These are phyloP conservation scores for Apodemia mormo DNA, from an alignment of 2,888 invertebrate genomes.

Conservation along the genomic window DNA sequence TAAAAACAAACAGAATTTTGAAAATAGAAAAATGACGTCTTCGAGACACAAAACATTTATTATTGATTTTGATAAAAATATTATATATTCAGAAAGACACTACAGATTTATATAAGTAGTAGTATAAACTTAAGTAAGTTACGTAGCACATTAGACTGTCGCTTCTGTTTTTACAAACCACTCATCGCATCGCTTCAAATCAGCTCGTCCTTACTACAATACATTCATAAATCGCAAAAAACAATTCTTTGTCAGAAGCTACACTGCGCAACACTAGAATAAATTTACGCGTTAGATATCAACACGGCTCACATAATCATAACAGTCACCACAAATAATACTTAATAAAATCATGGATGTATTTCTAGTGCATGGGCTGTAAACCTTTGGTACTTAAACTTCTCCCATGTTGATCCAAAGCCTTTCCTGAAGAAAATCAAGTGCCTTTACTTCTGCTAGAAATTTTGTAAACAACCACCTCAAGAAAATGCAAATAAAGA, in stretches of 20 bases:
- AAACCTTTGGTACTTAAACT: neutral
- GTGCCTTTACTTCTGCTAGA: no score
- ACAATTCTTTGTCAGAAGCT: neutral
- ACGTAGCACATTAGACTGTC: neutral
- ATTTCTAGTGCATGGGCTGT: neutral
- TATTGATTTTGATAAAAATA: no score
- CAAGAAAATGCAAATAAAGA: no score
- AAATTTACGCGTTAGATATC: neutral
- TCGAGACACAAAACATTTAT: no score
- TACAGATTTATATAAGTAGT: no score
- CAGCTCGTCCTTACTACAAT: neutral
- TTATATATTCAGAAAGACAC: no score
- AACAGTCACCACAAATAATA: constrained; percentile 6
- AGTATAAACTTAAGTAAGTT: neutral
- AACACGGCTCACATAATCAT: neutral
- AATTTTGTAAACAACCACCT: no score
- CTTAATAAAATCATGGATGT: neutral
- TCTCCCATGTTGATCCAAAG: no score
- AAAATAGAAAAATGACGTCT: no score
- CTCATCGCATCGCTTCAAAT: neutral
- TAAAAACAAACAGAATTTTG: no score
- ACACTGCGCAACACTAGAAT: neutral
- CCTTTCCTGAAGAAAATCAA: no score
- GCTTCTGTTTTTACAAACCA: neutral
- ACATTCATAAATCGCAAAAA: neutral